phyloP scores from a whole-genome alignment of 2,113 vertebrate species.

The Proteles cristata region DNA sequence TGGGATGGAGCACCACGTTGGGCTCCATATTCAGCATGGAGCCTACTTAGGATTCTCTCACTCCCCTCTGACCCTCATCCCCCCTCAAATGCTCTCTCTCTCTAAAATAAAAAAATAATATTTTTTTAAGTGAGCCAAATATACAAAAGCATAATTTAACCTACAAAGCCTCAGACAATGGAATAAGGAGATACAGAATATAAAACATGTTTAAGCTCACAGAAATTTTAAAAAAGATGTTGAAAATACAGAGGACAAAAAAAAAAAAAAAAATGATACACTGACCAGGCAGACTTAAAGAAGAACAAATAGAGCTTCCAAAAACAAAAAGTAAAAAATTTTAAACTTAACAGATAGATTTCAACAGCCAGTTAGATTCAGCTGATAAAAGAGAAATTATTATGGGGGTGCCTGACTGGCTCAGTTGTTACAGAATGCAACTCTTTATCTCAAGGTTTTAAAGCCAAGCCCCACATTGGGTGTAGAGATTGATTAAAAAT shows the following conservation, averaged over 20 bases:
- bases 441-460: no score
- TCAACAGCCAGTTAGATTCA: background rate
- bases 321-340: constrained; percentile 10
- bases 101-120: background rate
- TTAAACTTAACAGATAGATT: background rate
- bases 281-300: background rate
- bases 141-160: background rate
- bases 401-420: no score
- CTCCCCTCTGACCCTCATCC: no score
- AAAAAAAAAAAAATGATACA: background rate
- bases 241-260: background rate
- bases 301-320: background rate
- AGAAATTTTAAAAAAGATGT: background rate
- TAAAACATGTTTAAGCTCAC: background rate
- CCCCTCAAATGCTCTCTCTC: no score
- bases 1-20: no score
- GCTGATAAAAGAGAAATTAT: background rate
- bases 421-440: no score
- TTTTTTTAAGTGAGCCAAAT: background rate
- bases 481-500: no score
- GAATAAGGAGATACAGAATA: constrained; percentile 9
- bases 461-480: no score
- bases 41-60: no score
- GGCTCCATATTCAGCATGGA: no score
- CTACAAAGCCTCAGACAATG: background rate